Evolutionary conservation across 2,113 vertebrate genomes (phyloP).

Genomic region (Panurus biarmicus): DNA sequence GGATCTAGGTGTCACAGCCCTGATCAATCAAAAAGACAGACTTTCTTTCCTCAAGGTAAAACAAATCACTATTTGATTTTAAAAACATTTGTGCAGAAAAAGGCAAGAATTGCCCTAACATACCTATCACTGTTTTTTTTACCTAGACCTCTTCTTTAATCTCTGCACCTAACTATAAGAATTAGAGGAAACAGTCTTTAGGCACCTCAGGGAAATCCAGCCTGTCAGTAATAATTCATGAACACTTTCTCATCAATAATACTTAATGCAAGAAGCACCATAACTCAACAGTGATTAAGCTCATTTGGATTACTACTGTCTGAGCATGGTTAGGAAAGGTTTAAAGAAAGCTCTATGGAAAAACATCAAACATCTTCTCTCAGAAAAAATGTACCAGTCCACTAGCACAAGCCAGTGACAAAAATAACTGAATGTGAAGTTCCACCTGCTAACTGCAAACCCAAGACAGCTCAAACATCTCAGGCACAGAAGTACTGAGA

Average conservation of each 20-base stretch:
- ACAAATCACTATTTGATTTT: neutral
- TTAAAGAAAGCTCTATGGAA: neutral
- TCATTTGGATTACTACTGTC: slow-evolving; percentile 2
- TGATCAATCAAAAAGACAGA: neutral
- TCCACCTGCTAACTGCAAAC: neutral
- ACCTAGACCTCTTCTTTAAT: neutral
- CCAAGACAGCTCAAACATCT: neutral
- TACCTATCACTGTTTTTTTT: neutral
- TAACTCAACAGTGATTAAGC: slow-evolving; percentile 28
- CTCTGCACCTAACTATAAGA: neutral
- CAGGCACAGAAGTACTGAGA: neutral
- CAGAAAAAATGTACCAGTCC: neutral
- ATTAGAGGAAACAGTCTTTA: neutral
- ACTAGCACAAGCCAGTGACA: neutral
- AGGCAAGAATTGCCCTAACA: neutral
- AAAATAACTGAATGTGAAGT: neutral
- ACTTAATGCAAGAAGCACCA: slow-evolving; percentile 35
- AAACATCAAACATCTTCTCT: neutral
- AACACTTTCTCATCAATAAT: slow-evolving; percentile 32
- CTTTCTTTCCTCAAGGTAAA: neutral
- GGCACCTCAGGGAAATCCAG: neutral
- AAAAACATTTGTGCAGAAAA: neutral
- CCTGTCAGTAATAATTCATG: slow-evolving; percentile 23
- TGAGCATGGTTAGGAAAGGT: neutral
- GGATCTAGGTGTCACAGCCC: neutral